Evolutionary conservation across 1,140 invertebrate species (phyloP), one percentile per base, ranked within the genome.

Genomic region (Bursaphelenchus mucronatus): DNA sequence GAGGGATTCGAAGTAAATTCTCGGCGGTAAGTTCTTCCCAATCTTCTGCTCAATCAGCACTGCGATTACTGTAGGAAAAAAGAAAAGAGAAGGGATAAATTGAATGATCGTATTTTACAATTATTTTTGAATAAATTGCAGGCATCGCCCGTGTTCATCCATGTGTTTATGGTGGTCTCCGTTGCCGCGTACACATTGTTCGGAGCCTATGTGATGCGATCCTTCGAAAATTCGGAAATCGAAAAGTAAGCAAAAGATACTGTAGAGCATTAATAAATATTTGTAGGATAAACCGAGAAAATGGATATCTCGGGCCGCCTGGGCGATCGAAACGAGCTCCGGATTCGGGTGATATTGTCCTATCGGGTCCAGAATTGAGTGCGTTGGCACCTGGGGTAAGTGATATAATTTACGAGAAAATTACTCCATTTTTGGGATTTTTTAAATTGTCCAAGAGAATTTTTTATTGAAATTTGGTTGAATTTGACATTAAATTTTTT

Each of bases 181-280:
- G 69, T 71, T 5, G 49, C 63, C 17, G 54, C 52, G 13, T 71
- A 71, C 52, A 71, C 70, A 19, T 11, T 73, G n/a, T 68, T 73
- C 53, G 69, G 69, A 41, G 69, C 69, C 15, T 43, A 61, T 53
- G 47, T 61, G 21, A 71, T 71, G 65, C 54, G 56, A 9, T 58
- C 45, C 21, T 30, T 71, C 13, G 69, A 71, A 58, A 67, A 61
- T 30, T 19, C 57, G 21, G 57, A 52, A 41, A 73, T 66, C 39
- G 40, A 71, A 15, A 58, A 56, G 66, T 68, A 53, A 21, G 52
- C 61, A 11, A n/a, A 17, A 13, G 21, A 67, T 56, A n/a, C 13
- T 13, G n/a, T 21, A 47, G 13, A 46, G 1, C 61, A 50, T 17
- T 63, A 21, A 19, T 10, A 44, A 10, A 45, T 30, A 15, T 40